Evolutionary conservation across 2,888 invertebrate species (phyloP).

Genomic region (Pterobdella sp.): DNA sequence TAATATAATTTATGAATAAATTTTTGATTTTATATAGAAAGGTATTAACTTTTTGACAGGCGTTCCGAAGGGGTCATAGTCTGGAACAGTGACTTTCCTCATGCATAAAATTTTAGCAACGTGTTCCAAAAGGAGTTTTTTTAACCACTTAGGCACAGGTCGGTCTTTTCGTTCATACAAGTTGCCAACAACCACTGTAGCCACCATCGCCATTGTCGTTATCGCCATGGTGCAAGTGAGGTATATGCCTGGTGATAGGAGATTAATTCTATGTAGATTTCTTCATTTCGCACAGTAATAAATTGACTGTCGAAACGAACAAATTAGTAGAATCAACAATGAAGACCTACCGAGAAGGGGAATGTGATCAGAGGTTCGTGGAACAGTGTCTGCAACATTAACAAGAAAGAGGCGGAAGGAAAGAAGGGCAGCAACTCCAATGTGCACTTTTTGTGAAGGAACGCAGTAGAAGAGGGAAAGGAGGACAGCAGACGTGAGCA

Average conservation of each 20-base stretch:
- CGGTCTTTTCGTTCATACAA: conserved; percentile 38
- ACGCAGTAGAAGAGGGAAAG: conserved; percentile 40
- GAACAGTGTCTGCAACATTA: conserved; percentile 40
- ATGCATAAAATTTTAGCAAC: conserved; percentile 38
- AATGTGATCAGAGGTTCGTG: conserved; percentile 39
- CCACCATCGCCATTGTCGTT: conserved; percentile 40
- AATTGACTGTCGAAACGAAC: conserved; percentile 35
- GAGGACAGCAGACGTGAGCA: conserved; percentile 38
- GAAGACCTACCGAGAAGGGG: conserved; percentile 37
- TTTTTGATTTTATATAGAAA: background rate
- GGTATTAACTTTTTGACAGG: background rate
- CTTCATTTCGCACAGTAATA: conserved; percentile 39
- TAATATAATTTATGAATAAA: no score
- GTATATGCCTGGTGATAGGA: conserved; percentile 36
- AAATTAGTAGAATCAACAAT: background rate
- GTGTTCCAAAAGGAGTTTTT: conserved; percentile 36
- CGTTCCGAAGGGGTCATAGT: background rate
- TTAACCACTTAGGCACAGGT: conserved; percentile 39
- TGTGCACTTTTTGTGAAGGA: conserved; percentile 38
- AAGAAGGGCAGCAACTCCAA: conserved; percentile 39
- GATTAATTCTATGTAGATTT: conserved; percentile 37
- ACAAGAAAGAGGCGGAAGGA: conserved; percentile 39
- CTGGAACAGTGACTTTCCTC: conserved; percentile 35
- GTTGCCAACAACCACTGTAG: conserved; percentile 39
- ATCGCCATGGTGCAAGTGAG: conserved; percentile 40